Evolutionary conservation across 2,797 vertebrate genomes (phyloP).

Genomic region (Rhinella marina): DNA sequence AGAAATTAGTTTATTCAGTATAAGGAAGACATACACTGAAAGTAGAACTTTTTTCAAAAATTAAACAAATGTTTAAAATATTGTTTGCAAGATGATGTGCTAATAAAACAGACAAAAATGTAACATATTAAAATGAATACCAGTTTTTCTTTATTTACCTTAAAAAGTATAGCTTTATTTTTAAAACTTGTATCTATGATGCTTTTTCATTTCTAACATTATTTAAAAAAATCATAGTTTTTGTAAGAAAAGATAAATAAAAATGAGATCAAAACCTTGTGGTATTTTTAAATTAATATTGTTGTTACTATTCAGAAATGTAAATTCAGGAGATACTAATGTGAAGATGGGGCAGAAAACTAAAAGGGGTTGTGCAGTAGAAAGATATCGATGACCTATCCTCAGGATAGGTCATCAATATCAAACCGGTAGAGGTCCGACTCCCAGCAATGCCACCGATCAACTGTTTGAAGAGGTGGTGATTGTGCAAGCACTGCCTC

Average conservation of each 20-base stretch:
- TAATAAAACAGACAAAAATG: not conserved
- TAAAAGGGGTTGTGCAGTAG: too few relatives aligned
- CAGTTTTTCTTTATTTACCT: not conserved
- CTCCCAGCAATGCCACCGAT: too few relatives aligned
- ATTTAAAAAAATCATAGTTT: not conserved
- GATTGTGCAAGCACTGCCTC: too few relatives aligned
- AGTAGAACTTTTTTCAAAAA: not conserved
- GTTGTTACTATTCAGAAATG: not conserved
- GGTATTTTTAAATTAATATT: slow-evolving; percentile 25
- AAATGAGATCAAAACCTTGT: not conserved
- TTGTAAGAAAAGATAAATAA: slow-evolving; percentile 1
- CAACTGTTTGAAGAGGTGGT: too few relatives aligned
- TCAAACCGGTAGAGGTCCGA: too few relatives aligned
- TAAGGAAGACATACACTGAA: not conserved
- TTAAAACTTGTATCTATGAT: slow-evolving; percentile 2
- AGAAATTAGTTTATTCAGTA: slow-evolving; percentile 1
- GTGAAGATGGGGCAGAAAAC: not conserved
- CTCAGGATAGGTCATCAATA: too few relatives aligned
- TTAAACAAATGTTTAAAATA: not conserved
- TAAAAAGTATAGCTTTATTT: slow-evolving; percentile 22
- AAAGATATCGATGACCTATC: too few relatives aligned
- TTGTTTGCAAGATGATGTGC: not conserved
- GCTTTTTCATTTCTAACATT: slow-evolving; percentile 13
- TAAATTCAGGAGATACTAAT: slow-evolving; percentile 14
- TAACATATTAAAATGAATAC: not conserved